Percentiles rank a stretch among this genome's conserved stretches.
Conservation (phyloP, 1,140 invertebrate species). For the Rhagoletis zephyria region DNA sequence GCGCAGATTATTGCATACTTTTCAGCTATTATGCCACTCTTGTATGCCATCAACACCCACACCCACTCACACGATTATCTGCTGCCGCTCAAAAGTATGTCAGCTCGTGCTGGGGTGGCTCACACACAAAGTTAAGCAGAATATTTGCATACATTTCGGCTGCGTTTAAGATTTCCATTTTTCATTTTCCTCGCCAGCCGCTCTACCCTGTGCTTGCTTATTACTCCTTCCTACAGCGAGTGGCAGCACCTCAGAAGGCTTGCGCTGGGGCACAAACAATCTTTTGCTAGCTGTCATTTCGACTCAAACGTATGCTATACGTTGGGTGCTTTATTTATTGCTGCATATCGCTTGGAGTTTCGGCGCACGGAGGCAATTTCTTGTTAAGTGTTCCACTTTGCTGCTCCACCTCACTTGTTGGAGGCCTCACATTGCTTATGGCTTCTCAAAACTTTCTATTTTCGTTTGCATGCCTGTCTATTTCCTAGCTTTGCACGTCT, state of each 20-base stretch:
- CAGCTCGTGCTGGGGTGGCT: background rate
- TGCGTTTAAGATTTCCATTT: constrained; percentile 37
- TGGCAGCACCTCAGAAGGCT: too few species aligned
- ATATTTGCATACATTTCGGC: constrained; percentile 35
- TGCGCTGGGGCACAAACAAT: background rate
- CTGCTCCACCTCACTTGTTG: background rate
- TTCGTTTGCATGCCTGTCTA: background rate
- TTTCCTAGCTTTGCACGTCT: background rate
- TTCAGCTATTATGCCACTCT: constrained; percentile 28
- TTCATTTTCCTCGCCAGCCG: background rate
- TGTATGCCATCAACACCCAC: background rate
- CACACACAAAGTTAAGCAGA: background rate
- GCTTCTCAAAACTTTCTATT: too few species aligned
- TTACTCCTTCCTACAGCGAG: too few species aligned
- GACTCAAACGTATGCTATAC: constrained; percentile 1
- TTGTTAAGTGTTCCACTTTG: constrained; percentile 20
- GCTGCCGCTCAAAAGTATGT: constrained; percentile 8
- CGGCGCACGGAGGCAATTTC: background rate
- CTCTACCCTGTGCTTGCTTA: background rate
- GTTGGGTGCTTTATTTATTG: constrained; percentile 13
- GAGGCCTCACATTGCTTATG: background rate
- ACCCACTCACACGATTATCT: background rate
- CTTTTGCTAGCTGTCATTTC: constrained; percentile 32
- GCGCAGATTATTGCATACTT: constrained; percentile 44
- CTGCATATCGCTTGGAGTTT: background rate